Percentiles rank a stretch among this genome's conserved stretches.
Evolutionary conservation across 2,888 invertebrate genomes (phyloP).

Genomic region (Arenicola marina): DNA sequence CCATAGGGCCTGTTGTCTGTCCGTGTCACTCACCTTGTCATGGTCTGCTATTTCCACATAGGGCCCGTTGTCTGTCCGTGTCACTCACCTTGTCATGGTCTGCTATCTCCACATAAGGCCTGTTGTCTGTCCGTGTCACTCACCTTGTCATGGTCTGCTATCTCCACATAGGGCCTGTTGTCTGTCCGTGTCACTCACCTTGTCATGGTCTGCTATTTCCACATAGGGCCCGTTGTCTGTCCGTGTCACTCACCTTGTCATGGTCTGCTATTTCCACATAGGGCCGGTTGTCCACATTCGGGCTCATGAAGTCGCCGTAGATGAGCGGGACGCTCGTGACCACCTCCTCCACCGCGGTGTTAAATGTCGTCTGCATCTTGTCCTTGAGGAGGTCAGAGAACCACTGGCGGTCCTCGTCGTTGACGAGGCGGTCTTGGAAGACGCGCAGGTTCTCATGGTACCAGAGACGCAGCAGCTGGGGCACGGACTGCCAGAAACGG

Average conservation of each 20-base stretch:
- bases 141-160: too few relatives aligned
- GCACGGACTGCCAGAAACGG: conserved; percentile 41
- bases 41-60: too few relatives aligned
- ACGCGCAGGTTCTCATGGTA: conserved; percentile 62
- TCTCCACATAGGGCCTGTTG: too few relatives aligned
- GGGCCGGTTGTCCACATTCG: conserved; percentile 62
- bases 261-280: conserved; percentile 71
- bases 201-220: too few relatives aligned
- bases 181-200: too few relatives aligned
- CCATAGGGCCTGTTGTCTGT: too few relatives aligned
- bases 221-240: too few relatives aligned
- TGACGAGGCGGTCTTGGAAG: conserved; percentile 62
- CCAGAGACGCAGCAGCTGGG: conserved; percentile 57
- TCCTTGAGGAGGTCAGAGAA: conserved; percentile 46
- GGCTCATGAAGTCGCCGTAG: conserved; percentile 70
- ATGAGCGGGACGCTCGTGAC: conserved; percentile 67
- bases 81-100: too few relatives aligned
- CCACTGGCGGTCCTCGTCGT: conserved; percentile 59
- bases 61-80: too few relatives aligned
- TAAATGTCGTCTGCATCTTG: conserved; percentile 68
- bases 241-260: conserved; percentile 70
- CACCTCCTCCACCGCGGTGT: conserved; percentile 64
- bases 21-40: too few relatives aligned
- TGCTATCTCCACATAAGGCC: too few relatives aligned
- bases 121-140: too few relatives aligned